Conservation (phyloP, 2,888 invertebrate species). For the Gari tellinella region DNA sequence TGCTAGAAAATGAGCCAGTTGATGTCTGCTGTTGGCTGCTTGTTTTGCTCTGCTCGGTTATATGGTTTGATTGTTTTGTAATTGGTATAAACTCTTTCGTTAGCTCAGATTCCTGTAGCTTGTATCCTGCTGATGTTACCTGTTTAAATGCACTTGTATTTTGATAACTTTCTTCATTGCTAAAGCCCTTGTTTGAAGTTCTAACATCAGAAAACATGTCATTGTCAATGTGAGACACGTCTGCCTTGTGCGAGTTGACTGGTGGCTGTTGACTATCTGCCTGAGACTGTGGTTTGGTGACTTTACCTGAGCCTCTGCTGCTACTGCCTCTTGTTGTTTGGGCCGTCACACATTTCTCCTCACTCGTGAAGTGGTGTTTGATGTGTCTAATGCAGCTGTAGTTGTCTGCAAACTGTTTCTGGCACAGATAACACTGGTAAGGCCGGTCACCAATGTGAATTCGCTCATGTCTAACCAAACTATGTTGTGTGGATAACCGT, state of each 20-base stretch:
- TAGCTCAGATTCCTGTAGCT: too few species aligned
- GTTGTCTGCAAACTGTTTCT: slow-evolving; percentile 57
- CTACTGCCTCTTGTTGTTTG: neutral
- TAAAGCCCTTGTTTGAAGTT: too few species aligned
- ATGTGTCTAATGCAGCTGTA: slow-evolving; percentile 56
- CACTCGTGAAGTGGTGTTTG: slow-evolving; percentile 45
- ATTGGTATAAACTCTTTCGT: too few species aligned
- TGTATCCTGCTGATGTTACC: neutral
- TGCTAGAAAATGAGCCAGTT: too few species aligned
- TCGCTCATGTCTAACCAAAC: slow-evolving; percentile 53
- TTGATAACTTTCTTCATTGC: too few species aligned
- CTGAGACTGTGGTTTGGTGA: neutral
- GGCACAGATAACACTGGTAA: slow-evolving; percentile 56
- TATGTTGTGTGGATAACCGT: slow-evolving; percentile 48
- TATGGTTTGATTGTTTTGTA: too few species aligned
- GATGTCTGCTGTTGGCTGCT: too few species aligned
- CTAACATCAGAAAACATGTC: too few species aligned
- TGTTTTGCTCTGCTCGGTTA: too few species aligned
- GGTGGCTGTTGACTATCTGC: too few species aligned
- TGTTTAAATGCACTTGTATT: neutral
- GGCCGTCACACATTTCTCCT: slow-evolving; percentile 13
- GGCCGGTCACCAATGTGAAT: slow-evolving; percentile 55
- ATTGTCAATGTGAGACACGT: too few species aligned
- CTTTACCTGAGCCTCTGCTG: neutral
- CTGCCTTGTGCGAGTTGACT: too few species aligned